phyloP scores from a whole-genome alignment of 1,140 invertebrate species.

The Heliconius hewitsoni region DNA sequence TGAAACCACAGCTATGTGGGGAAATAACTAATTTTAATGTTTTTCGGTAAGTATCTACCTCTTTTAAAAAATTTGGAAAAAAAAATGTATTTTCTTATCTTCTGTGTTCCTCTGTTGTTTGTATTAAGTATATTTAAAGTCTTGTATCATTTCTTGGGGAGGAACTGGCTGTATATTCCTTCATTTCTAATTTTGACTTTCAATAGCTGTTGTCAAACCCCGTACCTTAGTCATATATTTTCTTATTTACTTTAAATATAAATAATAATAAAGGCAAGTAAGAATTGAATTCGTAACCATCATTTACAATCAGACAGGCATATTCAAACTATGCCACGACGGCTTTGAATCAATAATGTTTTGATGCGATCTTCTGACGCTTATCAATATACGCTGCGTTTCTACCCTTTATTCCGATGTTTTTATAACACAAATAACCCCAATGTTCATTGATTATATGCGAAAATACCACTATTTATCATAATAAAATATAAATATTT shows the following conservation, averaged over 20 bases:
- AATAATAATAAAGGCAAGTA: background rate
- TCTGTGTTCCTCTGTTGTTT: background rate
- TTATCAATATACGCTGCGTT: constrained; percentile 1
- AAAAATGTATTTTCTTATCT: background rate
- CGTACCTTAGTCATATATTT: no score
- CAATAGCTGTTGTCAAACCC: no score
- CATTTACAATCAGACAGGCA: background rate
- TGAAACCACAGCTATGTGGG: constrained; percentile 56
- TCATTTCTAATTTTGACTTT: no score
- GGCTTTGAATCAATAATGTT: constrained; percentile 2
- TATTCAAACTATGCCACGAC: background rate
- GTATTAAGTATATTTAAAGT: background rate
- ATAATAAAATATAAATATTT: no score
- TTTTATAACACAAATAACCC: background rate
- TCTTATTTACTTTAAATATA: no score
- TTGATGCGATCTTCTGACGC: constrained; percentile 3
- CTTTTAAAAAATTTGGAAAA: background rate
- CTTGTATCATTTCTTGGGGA: background rate
- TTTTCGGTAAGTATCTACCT: constrained; percentile 44
- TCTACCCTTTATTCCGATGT: background rate
- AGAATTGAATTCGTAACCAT: background rate
- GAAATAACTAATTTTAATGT: constrained; percentile 39
- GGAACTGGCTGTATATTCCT: no score
- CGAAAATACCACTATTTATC: background rate
- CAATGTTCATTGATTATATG: background rate